Evolutionary conservation across 2,797 vertebrate genomes (phyloP).

Genomic region (Takifugu rubripes): DNA sequence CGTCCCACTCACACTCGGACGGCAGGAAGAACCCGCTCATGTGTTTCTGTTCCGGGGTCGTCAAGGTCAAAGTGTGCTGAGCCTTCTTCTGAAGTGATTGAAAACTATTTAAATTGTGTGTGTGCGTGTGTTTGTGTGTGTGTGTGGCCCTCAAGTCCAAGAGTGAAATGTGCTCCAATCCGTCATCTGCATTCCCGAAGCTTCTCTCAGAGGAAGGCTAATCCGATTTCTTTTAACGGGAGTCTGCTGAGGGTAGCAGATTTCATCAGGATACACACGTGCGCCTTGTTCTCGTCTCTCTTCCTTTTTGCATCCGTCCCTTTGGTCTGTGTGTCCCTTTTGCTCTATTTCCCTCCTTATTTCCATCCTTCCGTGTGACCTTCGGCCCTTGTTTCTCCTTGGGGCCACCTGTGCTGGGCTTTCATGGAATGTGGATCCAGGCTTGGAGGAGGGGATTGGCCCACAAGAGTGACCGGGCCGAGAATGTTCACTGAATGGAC

Average conservation of each 20-base stretch:
- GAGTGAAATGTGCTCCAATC: slow-evolving; percentile 65
- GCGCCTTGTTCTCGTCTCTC: slow-evolving; percentile 34
- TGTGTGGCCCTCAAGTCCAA: slow-evolving; percentile 47
- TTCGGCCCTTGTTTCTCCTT: no score
- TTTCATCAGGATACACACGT: slow-evolving; percentile 64
- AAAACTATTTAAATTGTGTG: background rate
- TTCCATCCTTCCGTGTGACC: no score
- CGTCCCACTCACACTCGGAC: no score
- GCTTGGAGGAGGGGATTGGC: background rate
- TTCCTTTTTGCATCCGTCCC: slow-evolving; percentile 22
- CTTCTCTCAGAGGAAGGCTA: slow-evolving; percentile 68
- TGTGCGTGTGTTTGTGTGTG: slow-evolving; percentile 14
- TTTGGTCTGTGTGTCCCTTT: slow-evolving; percentile 18
- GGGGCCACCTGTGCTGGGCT: slow-evolving; percentile 16
- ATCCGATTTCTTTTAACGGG: slow-evolving; percentile 72
- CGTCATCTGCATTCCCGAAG: slow-evolving; percentile 76
- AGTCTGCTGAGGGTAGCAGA: slow-evolving; percentile 74
- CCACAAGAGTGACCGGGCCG: no score
- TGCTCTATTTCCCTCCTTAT: slow-evolving; percentile 32
- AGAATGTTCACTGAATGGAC: no score
- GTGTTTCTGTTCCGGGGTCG: slow-evolving; percentile 25
- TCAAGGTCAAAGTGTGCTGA: slow-evolving; percentile 13
- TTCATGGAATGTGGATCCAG: slow-evolving; percentile 32
- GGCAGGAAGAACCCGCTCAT: slow-evolving; percentile 14
- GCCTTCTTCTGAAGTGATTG: slow-evolving; percentile 34